Evolutionary conservation across 2,888 invertebrate genomes (phyloP).

Genomic region (Dryocosmus kuriphilus): DNA sequence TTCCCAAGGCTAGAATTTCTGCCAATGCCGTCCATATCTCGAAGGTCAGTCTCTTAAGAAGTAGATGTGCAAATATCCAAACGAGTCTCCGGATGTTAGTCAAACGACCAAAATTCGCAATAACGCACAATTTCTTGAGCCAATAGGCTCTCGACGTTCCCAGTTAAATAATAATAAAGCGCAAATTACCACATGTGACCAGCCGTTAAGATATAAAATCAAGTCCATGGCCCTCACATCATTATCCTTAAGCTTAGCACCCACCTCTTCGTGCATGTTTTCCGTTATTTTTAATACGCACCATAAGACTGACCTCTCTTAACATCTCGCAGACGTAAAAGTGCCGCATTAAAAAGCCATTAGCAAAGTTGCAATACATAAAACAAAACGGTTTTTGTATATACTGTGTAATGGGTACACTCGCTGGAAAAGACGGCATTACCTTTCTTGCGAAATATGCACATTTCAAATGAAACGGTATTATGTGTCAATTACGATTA

Average conservation of each 20-base stretch:
- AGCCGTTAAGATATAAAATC: constrained; percentile 31
- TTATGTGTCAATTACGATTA: constrained; percentile 33
- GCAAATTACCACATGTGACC: constrained; percentile 15
- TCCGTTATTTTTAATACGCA: constrained; percentile 33
- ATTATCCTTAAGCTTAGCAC: constrained; percentile 15
- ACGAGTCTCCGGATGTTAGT: constrained; percentile 25
- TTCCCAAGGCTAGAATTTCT: constrained; percentile 18
- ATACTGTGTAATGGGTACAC: background rate
- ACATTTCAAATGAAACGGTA: constrained; percentile 32
- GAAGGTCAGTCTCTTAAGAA: constrained; percentile 14
- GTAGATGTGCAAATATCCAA: background rate
- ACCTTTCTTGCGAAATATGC: constrained; percentile 1
- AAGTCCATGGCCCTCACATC: constrained; percentile 5
- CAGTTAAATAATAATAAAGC: constrained; percentile 39
- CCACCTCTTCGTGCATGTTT: background rate
- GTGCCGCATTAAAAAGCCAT: constrained; percentile 26
- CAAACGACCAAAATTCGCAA: constrained; percentile 12
- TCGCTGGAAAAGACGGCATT: background rate
- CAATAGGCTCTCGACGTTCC: constrained; percentile 4
- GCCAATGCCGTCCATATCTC: background rate
- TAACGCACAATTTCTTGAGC: background rate
- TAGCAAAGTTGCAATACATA: constrained; percentile 11
- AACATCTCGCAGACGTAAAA: constrained; percentile 2
- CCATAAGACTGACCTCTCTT: constrained; percentile 2
- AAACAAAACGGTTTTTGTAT: constrained; percentile 1